phyloP scores from a whole-genome alignment of 1,140 invertebrate genomes.

The Tetraneura akinire region DNA sequence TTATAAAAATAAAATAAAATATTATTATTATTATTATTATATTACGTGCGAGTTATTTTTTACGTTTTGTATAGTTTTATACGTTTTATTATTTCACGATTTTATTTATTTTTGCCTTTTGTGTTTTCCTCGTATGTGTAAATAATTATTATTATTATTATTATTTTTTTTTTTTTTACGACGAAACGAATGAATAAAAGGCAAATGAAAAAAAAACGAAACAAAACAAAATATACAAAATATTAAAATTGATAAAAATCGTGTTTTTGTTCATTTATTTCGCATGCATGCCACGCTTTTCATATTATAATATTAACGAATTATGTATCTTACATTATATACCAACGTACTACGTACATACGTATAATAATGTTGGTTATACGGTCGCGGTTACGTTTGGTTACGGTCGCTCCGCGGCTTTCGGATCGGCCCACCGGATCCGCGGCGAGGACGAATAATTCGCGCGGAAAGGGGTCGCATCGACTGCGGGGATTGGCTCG shows the following conservation, averaged over 20 bases:
- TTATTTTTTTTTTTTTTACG: conserved; percentile 3
- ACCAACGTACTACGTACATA: too few species aligned
- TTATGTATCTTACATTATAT: too few species aligned
- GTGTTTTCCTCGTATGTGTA: conserved; percentile 1
- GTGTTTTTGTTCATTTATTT: conserved; percentile 18
- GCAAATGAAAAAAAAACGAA: not conserved
- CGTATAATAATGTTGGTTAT: too few species aligned
- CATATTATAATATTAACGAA: too few species aligned
- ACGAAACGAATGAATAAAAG: too few species aligned
- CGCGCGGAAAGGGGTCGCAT: not conserved
- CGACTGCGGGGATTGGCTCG: conserved; percentile 6
- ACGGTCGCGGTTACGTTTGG: too few species aligned
- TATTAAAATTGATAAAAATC: not conserved
- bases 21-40: not conserved
- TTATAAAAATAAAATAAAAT: not conserved
- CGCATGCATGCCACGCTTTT: conserved; percentile 27
- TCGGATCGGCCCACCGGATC: not conserved
- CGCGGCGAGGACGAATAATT: not conserved
- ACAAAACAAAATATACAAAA: conserved; percentile 22
- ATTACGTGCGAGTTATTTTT: conserved; percentile 28
- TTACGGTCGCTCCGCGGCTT: too few species aligned
- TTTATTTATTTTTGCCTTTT: conserved; percentile 26
- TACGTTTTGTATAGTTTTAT: conserved; percentile 46
- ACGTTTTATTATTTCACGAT: conserved; percentile 28
- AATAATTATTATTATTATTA: conserved; percentile 31